Base-by-base conservation (phyloP, 2,113 vertebrate genomes). In the Trichechus manatus region DNA sequence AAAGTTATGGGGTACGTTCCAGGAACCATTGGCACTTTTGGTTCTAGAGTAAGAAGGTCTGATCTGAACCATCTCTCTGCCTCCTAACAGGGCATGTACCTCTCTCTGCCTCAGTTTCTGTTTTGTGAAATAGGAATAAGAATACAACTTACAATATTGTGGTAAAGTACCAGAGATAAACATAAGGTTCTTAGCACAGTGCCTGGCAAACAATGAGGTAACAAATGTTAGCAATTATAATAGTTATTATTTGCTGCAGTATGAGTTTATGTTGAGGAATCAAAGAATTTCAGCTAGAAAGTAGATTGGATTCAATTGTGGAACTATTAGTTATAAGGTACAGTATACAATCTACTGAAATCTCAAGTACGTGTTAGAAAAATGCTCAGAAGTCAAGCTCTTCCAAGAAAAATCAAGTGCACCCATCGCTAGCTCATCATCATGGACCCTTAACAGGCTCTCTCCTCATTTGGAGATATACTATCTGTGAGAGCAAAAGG, bases 81-180 rank as follows among this genome's bases (percentile, higher is more conserved):
- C 31, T 47, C 66, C 27, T n/a, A 8, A 50, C 53, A 87, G 66
- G 29, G 82, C 79, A 92, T 29, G 22, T 56, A 42, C 11, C 11
- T 85, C 7, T 47, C 59, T 42, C 3, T 66, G 22, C 29, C 63
- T 95, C 74, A 56, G 87, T 94, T 75, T 77, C 53, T 92, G 11
- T 63, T 92, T 74, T 75, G 3, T 11, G n/a, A 44, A 96, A 66
- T 29, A 10, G 23, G 3, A 75, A 82, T 29, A 75, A 86, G 22
- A 94, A 63, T 59, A 94, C 7, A 93, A 88, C 11, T 64, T 70
- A 72, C 0, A 44, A 29, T 44, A 9, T 56, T 59, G 27, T 9
- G 15, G 9, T 17, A 93, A 89, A 93, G 91, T 86, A 9, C 80
- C 87, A 64, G 72, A 90, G 87, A 80, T 87, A 3, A 91, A 81